Percentiles rank a stretch among this genome's conserved stretches.
Evolutionary conservation across 2,888 invertebrate genomes (phyloP).

Genomic region (Hemistola chrysoprasaria): DNA sequence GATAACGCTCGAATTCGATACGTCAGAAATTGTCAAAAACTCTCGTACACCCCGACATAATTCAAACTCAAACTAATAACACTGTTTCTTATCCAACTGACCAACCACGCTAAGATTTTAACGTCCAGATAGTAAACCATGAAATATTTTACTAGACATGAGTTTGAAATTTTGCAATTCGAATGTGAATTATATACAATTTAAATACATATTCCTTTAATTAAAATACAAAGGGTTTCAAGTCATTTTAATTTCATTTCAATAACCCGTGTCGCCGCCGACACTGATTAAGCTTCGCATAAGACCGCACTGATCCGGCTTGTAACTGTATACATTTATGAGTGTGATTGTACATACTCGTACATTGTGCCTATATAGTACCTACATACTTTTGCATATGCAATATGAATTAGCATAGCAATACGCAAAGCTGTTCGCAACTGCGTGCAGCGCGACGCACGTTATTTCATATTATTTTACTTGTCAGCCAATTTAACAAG

Average conservation of each 20-base stretch:
- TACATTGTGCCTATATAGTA: too few relatives aligned
- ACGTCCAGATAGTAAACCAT: too few relatives aligned
- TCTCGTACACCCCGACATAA: too few relatives aligned
- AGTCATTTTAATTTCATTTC: conserved; percentile 72
- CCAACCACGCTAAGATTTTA: too few relatives aligned
- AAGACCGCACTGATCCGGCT: conserved; percentile 53
- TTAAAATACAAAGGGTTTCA: conserved; percentile 45
- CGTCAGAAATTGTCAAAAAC: too few relatives aligned
- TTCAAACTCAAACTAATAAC: too few relatives aligned
- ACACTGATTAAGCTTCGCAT: conserved; percentile 70
- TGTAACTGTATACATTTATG: conserved; percentile 28
- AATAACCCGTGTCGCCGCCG: conserved; percentile 73
- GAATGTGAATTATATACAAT: too few relatives aligned
- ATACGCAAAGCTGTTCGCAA: conserved; percentile 41
- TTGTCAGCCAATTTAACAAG: conserved; percentile 25
- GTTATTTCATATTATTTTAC: conserved; percentile 37
- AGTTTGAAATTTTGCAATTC: too few relatives aligned
- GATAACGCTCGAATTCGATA: too few relatives aligned
- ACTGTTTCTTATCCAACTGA: too few relatives aligned
- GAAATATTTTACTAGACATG: too few relatives aligned
- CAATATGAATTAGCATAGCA: conserved; percentile 65
- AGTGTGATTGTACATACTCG: conserved; percentile 23
- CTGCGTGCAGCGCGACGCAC: conserved; percentile 29
- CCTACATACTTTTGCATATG: conserved; percentile 31
- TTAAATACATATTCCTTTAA: conserved; percentile 20